Evolutionary conservation across 2,888 invertebrate genomes (phyloP).

Genomic region (Plusia festucae): DNA sequence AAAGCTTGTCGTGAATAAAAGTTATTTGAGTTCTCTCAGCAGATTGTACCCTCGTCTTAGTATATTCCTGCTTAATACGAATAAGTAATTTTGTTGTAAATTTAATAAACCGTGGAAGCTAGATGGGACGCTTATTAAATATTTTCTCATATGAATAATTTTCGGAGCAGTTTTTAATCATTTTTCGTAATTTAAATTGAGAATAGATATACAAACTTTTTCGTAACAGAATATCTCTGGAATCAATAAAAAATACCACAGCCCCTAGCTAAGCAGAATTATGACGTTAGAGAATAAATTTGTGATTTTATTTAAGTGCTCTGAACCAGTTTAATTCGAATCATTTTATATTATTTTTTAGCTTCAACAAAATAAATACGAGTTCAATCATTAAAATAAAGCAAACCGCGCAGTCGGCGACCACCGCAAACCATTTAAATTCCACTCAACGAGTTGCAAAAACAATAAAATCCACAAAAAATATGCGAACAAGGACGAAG

Average conservation of each 20-base stretch:
- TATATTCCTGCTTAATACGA: constrained; percentile 14
- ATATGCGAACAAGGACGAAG: background rate
- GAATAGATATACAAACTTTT: background rate
- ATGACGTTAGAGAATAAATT: too few relatives aligned
- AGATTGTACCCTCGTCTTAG: constrained; percentile 27
- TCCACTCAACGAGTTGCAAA: background rate
- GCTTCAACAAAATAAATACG: background rate
- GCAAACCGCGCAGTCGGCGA: background rate
- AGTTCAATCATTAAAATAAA: background rate
- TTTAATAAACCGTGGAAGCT: constrained; percentile 12
- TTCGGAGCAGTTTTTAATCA: background rate
- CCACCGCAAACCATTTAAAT: constrained; percentile 5
- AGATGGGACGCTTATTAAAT: background rate
- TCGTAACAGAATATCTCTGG: too few relatives aligned
- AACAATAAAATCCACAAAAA: constrained; percentile 1
- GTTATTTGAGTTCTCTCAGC: constrained; percentile 29
- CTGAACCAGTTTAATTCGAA: too few relatives aligned
- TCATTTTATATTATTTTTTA: background rate
- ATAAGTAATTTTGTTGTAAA: constrained; percentile 25
- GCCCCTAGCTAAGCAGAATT: too few relatives aligned
- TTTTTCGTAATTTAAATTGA: background rate
- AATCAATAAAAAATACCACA: too few relatives aligned
- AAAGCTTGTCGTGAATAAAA: constrained; percentile 11
- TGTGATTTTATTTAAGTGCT: too few relatives aligned
- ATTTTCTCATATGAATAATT: background rate